Percentiles rank a stretch among this genome's conserved stretches.
These are phyloP conservation scores for Archegozetes longisetosus DNA, from an alignment of 1,140 invertebrate genomes.

Conservation along the genomic window DNA sequence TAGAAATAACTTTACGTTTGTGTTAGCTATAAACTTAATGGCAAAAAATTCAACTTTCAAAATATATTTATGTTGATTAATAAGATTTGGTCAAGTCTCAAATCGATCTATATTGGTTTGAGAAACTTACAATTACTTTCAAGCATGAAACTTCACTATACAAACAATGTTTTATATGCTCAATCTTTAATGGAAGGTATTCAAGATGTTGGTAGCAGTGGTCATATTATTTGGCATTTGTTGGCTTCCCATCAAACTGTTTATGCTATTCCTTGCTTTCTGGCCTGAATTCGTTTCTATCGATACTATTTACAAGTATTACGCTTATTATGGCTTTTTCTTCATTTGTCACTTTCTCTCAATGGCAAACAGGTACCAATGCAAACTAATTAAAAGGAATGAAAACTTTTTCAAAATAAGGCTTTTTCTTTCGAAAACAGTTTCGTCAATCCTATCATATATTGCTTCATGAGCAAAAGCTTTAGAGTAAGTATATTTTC, in stretches of 20 bases:
- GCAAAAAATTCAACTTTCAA: too few species aligned
- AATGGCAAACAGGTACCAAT: slow-evolving; percentile 52
- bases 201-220: slow-evolving; percentile 40
- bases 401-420: too few species aligned
- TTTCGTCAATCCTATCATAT: slow-evolving; percentile 71
- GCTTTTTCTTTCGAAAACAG: slow-evolving; percentile 32
- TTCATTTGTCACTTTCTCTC: slow-evolving; percentile 29
- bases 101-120: too few species aligned
- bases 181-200: slow-evolving; percentile 28
- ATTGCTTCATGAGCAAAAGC: slow-evolving; percentile 70
- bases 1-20: too few species aligned
- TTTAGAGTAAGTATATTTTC: slow-evolving; percentile 45
- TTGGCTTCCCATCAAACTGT: slow-evolving; percentile 37
- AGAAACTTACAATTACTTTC: too few species aligned
- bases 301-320: slow-evolving; percentile 23
- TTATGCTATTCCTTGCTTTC: slow-evolving; percentile 28
- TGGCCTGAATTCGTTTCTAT: slow-evolving; percentile 16
- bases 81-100: too few species aligned
- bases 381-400: too few species aligned
- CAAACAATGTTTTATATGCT: neutral
- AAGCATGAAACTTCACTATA: too few species aligned
- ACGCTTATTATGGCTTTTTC: slow-evolving; percentile 29
- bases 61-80: too few species aligned
- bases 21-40: too few species aligned
- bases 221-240: slow-evolving; percentile 37